Evolutionary conservation across 2,888 invertebrate genomes (phyloP), one percentile per base, ranked within the genome.

Genomic region (Caenorhabditis zanzibari): DNA sequence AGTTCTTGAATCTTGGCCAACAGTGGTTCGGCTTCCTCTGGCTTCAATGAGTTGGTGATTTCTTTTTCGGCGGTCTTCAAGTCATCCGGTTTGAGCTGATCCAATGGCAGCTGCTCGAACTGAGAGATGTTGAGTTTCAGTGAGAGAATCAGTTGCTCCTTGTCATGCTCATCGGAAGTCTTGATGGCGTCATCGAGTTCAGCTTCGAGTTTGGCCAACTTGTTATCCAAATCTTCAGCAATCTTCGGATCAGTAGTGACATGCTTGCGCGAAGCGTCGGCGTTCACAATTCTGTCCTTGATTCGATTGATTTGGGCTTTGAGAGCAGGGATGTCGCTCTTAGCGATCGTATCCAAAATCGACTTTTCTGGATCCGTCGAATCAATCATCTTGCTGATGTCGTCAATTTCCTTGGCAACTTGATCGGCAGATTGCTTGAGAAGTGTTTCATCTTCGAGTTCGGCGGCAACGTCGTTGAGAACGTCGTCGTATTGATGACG

Each of bases 401-500:
- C 71, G 26, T 72, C 85, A 47, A 85, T 73, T 73, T 88, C 87
- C 35, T 86, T 74, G 28, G 77, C 69, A 47, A 89, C 79, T 68
- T 86, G 87, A 47, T 82, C 80, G 54, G 82, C 74, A 10, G 86
- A 85, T n/a, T 89, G 86, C 58, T 66, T 74, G 47, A 87, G 71
- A 68, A 86, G 79, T 59, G 85, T 74, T 52, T 87, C 86, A 63
- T 86, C 86, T 28, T 85, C 81, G 54, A 86, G 72, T 47, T 87
- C 87, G 38, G 68, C 56, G 44, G 58, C 71, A 47, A 88, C 35
- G 26, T 84, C 86, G 58, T 85, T 83, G 90, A 71, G 90, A 80
- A 32, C 75, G 54, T 86, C 87, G 47, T 88, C 88, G 73, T 84
- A 87, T 44, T 89, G 86, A 38, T 87, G 82, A 54, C 85, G 82